Conservation (phyloP, 2,797 vertebrate species). For the Scolopax rusticola region DNA sequence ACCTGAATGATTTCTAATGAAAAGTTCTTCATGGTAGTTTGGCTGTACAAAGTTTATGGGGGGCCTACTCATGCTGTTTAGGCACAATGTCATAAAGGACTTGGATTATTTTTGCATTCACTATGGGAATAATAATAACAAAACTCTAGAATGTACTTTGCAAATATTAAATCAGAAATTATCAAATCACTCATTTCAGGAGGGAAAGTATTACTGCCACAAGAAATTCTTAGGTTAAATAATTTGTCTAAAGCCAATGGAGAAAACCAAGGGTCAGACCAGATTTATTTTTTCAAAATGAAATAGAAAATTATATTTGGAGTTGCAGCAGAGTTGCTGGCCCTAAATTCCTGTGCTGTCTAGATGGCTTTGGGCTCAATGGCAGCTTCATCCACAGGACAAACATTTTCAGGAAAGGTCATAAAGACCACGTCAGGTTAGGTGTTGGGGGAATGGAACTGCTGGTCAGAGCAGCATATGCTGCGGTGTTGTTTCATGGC, state of each 20-base stretch:
- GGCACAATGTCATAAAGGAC: neutral
- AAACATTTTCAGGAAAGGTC: neutral
- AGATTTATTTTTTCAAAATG: neutral
- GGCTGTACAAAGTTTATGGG: neutral
- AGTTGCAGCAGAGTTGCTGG: neutral
- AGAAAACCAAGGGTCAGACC: neutral
- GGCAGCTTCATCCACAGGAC: neutral
- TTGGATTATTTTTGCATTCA: neutral
- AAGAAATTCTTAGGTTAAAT: neutral
- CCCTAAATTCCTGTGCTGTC: neutral
- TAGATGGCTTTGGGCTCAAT: neutral
- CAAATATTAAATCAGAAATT: slow-evolving; percentile 8
- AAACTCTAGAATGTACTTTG: neutral
- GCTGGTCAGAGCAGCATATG: neutral
- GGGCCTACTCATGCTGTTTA: neutral
- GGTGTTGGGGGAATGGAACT: neutral
- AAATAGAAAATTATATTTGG: neutral
- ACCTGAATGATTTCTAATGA: neutral
- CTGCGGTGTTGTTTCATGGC: neutral
- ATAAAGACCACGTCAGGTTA: neutral
- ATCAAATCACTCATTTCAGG: neutral
- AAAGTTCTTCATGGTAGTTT: neutral
- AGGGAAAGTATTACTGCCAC: neutral
- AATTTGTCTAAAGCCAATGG: neutral
- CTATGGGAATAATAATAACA: neutral